Conservation (phyloP, 2,888 invertebrate species). For the Melinaea marsaeus region DNA sequence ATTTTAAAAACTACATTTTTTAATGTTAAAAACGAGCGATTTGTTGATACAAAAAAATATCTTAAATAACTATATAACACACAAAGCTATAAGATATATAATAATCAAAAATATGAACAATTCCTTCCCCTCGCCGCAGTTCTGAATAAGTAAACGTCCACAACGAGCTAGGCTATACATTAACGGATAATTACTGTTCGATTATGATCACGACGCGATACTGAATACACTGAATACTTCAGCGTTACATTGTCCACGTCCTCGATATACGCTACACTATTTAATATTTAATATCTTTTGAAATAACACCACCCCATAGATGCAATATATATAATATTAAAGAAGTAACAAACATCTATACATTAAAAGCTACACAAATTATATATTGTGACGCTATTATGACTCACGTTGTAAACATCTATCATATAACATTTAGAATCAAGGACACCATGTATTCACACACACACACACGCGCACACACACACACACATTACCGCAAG, state of each 20-base stretch:
- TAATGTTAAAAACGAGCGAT: too few species aligned
- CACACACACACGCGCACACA: constrained; percentile 39
- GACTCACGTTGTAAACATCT: constrained; percentile 3
- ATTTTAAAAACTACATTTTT: neutral
- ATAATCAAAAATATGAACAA: neutral
- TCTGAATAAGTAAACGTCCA: constrained; percentile 25
- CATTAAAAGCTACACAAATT: neutral
- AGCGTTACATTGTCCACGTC: constrained; percentile 43
- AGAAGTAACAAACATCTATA: neutral
- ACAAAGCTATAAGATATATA: too few species aligned
- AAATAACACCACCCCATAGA: neutral
- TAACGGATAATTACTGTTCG: constrained; percentile 47
- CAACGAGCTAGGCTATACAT: constrained; percentile 34
- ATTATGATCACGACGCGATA: constrained; percentile 48
- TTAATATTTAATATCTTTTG: neutral
- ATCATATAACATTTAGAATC: neutral
- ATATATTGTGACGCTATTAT: neutral
- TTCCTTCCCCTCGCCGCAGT: constrained; percentile 15
- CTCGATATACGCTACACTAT: neutral
- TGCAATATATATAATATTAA: neutral
- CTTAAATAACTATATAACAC: neutral
- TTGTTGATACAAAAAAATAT: too few species aligned
- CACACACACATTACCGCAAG: constrained; percentile 44
- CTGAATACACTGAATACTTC: constrained; percentile 57
- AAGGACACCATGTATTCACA: constrained; percentile 22